phyloP scores from a whole-genome alignment of 2,797 vertebrate species.

The Catharus ustulatus region DNA sequence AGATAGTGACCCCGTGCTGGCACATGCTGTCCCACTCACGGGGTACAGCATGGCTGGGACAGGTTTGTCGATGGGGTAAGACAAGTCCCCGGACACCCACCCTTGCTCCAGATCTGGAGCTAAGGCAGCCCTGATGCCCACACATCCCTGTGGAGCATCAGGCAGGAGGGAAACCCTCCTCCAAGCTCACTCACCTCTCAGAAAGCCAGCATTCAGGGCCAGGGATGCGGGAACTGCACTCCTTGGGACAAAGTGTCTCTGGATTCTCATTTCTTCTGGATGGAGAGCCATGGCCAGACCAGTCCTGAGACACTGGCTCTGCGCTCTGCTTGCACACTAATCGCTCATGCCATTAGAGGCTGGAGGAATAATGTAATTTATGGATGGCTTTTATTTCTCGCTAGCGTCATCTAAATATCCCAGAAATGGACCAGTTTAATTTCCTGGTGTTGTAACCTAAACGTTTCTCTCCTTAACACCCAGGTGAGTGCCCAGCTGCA shows the following conservation, averaged over 20 bases:
- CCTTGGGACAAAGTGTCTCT: not conserved
- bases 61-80: accelerated
- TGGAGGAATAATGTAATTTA: constrained; percentile 47
- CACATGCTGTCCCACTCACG: accelerated
- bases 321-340: not conserved
- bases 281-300: not conserved
- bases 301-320: not conserved
- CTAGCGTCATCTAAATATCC: constrained; percentile 51
- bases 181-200: not conserved
- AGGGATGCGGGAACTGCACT: accelerated
- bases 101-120: not conserved
- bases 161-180: not conserved
- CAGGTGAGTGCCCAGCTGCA: not conserved
- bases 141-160: not conserved
- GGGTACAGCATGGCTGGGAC: not conserved
- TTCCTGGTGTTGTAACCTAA: not conserved
- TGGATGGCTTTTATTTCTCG: constrained; percentile 55
- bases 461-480: not conserved
- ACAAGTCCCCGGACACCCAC: not conserved
- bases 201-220: accelerated
- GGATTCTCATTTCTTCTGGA: not conserved
- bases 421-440: constrained; percentile 29
- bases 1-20: accelerated
- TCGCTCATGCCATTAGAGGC: constrained; percentile 16
- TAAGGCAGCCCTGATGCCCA: not conserved